These are phyloP conservation scores for Disparrhopalites patrizii DNA, from an alignment of 2,888 invertebrate species.

Conservation along the genomic window DNA sequence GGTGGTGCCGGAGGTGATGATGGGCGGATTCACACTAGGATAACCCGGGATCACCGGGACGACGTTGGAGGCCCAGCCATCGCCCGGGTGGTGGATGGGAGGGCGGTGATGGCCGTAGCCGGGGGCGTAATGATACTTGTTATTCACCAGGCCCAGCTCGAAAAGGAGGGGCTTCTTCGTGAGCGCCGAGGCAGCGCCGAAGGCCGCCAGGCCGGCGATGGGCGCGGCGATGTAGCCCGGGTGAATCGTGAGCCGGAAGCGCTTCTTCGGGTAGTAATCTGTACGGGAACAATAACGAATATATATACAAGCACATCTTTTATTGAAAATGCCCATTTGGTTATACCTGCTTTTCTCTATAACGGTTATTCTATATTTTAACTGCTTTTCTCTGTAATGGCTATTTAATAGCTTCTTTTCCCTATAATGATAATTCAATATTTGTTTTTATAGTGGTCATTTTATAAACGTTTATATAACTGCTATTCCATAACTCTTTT, in stretches of 20 bases:
- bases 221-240: conserved; percentile 45
- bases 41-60: conserved; percentile 9
- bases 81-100: conserved; percentile 19
- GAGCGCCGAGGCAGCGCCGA: conserved; percentile 37
- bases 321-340: too few relatives aligned
- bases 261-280: conserved; percentile 36
- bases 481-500: too few relatives aligned
- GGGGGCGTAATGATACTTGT: conserved; percentile 17
- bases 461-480: too few relatives aligned
- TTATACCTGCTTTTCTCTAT: too few relatives aligned
- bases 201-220: conserved; percentile 40
- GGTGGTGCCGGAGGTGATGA: background rate
- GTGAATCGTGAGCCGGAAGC: conserved; percentile 40
- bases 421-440: too few relatives aligned
- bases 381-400: too few relatives aligned
- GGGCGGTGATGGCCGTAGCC: conserved; percentile 14
- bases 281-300: too few relatives aligned
- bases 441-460: too few relatives aligned
- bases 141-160: conserved; percentile 43
- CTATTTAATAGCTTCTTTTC: too few relatives aligned
- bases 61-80: conserved; percentile 20
- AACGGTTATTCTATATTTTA: too few relatives aligned
- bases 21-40: conserved; percentile 7
- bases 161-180: conserved; percentile 40
- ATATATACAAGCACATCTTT: too few relatives aligned